Evolutionary conservation across 2,113 vertebrate species (phyloP).

Genomic region (Brachyhypopomus gauderio): DNA sequence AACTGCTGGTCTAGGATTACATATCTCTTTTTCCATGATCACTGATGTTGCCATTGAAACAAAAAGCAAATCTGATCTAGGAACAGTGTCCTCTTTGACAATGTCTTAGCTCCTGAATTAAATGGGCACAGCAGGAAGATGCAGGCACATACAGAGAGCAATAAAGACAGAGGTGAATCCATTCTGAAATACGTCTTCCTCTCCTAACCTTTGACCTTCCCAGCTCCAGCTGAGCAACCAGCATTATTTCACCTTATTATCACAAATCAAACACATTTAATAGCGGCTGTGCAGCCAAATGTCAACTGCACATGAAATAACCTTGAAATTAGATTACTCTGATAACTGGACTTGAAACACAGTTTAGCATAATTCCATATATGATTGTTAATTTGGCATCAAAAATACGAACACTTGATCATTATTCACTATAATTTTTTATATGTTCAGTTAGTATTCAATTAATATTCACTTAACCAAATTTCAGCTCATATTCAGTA

Average conservation of each 20-base stretch:
- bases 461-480: no score
- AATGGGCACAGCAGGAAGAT: conserved; percentile 56
- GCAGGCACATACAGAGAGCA: conserved; percentile 66
- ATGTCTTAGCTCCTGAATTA: neutral
- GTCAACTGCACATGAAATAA: neutral
- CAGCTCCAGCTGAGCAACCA: neutral
- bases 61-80: neutral
- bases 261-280: neutral
- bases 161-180: conserved; percentile 26
- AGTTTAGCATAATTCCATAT: neutral
- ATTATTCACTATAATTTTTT: neutral
- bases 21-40: neutral
- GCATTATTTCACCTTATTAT: neutral
- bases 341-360: neutral
- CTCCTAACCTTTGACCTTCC: neutral
- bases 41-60: neutral
- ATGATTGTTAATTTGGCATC: neutral
- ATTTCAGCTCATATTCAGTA: no score
- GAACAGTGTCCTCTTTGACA: neutral
- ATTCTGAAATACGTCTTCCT: conserved; percentile 10
- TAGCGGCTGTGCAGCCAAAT: neutral
- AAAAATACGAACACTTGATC: neutral
- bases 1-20: neutral
- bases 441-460: no score
- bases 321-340: neutral